Conservation (phyloP, 2,113 vertebrate genomes). For the Sinocyclocheilus anshuiensis region DNA sequence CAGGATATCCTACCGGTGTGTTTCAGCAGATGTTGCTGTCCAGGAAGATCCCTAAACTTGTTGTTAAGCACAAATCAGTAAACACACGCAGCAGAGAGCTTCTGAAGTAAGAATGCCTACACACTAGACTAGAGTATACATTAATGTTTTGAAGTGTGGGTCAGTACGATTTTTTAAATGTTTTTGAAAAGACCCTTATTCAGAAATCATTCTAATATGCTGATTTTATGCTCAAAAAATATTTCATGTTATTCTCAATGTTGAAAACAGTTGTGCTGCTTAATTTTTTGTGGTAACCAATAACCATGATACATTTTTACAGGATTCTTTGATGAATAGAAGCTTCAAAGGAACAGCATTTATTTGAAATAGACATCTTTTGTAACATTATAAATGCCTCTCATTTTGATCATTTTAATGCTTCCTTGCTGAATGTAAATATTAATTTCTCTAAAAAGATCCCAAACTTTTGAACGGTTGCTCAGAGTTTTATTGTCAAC, state of each 20-base stretch:
- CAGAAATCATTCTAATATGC: background rate
- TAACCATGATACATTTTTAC: background rate
- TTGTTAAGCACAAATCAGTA: slow-evolving; percentile 82
- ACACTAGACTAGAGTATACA: background rate
- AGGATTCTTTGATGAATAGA: background rate
- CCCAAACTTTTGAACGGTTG: background rate
- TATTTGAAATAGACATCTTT: background rate
- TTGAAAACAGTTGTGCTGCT: background rate
- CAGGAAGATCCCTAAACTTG: slow-evolving; percentile 84
- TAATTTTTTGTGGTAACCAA: background rate
- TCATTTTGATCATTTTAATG: background rate
- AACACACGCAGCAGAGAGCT: slow-evolving; percentile 73
- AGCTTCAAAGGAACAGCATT: background rate
- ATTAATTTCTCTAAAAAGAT: background rate
- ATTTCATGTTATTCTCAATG: background rate
- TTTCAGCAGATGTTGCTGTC: slow-evolving; percentile 86
- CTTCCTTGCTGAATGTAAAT: background rate
- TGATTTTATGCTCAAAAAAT: background rate
- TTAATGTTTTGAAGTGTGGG: background rate
- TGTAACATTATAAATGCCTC: background rate
- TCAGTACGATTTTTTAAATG: background rate
- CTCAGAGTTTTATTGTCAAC: background rate
- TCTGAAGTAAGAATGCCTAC: slow-evolving; percentile 77
- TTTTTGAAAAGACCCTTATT: background rate
- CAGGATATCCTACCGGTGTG: slow-evolving; percentile 71